Evolutionary conservation across 2,797 vertebrate species (phyloP), one percentile per base, ranked within the genome.

Genomic region (Myripristis murdjan): DNA sequence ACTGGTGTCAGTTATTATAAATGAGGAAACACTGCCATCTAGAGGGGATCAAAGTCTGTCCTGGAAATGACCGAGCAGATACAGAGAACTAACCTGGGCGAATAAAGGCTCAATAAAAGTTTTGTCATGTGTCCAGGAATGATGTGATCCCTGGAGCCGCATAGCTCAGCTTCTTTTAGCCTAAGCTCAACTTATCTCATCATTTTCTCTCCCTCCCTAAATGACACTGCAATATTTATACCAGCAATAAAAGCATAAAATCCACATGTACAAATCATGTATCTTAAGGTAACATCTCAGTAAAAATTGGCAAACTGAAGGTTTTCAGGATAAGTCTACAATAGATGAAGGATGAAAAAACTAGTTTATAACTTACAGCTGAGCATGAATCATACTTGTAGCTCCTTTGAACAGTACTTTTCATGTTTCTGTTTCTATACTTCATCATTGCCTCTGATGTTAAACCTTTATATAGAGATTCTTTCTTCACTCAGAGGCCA

Each of bases 1-100:
- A 60, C 20, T 2, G 22, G n/a, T 20, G 2, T 9, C 1, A 2
- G 8, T 53, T 26, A 44, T 64, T 55, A 41, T 22, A 44, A 83
- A 74, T 92, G 70, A 83, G 74, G 74, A 81, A 90, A 90, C 87
- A 92, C 87, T 95, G 93, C 92, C 92, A 89, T 66, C 93, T 94
- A 66, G 77, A 81, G 93, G 88, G 6, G 3, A 11, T 49, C 37
- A 6, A 1, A 4, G 7, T 4, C 0, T 14, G 9, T 48, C 5
- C 8, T 28, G 20, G 44, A 65, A 72, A 47, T 16, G 2, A 59
- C 22, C 52, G 2, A 0, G 15, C n/a, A 37, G 31, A 33, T n/a
- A 22, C 4, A 15, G 37, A 22, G 54, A 64, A 59, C 12, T 14
- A 59, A 48, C 5, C 6, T 20, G n/a, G 15, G 70, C 55, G 48